These are phyloP conservation scores for Timema podura DNA, from an alignment of 2,888 invertebrate genomes.

Conservation along the genomic window DNA sequence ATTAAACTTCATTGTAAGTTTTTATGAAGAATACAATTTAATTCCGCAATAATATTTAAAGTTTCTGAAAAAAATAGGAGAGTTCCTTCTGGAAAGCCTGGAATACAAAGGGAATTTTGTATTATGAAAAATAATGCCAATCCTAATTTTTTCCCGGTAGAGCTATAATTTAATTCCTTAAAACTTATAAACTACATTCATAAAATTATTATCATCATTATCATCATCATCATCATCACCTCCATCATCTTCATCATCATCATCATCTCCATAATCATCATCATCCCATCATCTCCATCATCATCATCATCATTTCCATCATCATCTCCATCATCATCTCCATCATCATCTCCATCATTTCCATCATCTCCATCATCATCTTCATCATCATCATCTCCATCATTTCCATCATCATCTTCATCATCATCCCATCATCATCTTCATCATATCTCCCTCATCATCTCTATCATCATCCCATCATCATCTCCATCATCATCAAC, in stretches of 20 bases:
- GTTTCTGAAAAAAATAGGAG: too few species aligned
- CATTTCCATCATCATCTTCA: neutral
- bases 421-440: neutral
- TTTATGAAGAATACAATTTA: too few species aligned
- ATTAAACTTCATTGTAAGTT: too few species aligned
- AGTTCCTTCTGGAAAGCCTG: too few species aligned
- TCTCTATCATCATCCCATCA: neutral
- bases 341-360: fast-evolving
- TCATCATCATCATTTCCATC: neutral
- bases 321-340: neutral
- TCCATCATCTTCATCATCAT: neutral
- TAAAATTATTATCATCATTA: neutral
- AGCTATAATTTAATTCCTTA: too few species aligned
- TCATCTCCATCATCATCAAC: slow-evolving; percentile 21
- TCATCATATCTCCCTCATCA: neutral
- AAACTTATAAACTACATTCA: too few species aligned
- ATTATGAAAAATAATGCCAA: too few species aligned
- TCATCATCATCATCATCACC: neutral
- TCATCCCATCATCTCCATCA: neutral
- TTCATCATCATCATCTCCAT: slow-evolving; percentile 15
- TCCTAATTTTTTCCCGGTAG: too few species aligned
- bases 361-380: slow-evolving; percentile 19
- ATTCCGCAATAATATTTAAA: too few species aligned
- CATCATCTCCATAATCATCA: neutral
- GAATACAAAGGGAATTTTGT: too few species aligned